Evolutionary conservation across 2,113 vertebrate species (phyloP).

Genomic region (Xiphophorus maculatus): DNA sequence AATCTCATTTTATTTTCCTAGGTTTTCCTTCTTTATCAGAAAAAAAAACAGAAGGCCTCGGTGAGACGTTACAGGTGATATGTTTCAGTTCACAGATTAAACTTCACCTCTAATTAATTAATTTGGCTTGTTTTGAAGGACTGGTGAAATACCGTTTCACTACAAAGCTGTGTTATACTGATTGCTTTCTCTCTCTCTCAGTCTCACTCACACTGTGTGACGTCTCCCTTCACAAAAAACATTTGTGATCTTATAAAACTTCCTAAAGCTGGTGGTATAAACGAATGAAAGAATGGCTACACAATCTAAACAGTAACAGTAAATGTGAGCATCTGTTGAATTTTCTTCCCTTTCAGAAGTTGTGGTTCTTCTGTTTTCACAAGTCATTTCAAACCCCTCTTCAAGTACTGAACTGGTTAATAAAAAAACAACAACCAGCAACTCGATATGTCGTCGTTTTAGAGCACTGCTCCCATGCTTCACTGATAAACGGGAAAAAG

Average conservation of each 20-base stretch:
- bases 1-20: too few species aligned
- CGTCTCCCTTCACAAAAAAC: not conserved
- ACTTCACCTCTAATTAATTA: not conserved
- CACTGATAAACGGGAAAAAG: constrained; percentile 51
- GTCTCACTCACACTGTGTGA: too few species aligned
- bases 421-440: not conserved
- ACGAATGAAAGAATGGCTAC: not conserved
- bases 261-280: not conserved
- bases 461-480: constrained; percentile 50
- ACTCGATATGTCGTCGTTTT: constrained; percentile 29
- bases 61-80: too few species aligned
- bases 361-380: not conserved
- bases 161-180: too few species aligned
- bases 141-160: too few species aligned
- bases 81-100: not conserved
- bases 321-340: not conserved
- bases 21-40: too few species aligned
- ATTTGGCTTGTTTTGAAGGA: not conserved
- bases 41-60: too few species aligned
- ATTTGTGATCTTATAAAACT: not conserved
- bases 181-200: too few species aligned
- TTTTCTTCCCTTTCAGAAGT: constrained; percentile 15
- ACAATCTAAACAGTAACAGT: not conserved
- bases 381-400: not conserved
- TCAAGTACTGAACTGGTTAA: constrained; percentile 20